Evolutionary conservation across 2,888 invertebrate species (phyloP), one percentile per base, ranked within the genome.

Genomic region (Sialis lutaria): DNA sequence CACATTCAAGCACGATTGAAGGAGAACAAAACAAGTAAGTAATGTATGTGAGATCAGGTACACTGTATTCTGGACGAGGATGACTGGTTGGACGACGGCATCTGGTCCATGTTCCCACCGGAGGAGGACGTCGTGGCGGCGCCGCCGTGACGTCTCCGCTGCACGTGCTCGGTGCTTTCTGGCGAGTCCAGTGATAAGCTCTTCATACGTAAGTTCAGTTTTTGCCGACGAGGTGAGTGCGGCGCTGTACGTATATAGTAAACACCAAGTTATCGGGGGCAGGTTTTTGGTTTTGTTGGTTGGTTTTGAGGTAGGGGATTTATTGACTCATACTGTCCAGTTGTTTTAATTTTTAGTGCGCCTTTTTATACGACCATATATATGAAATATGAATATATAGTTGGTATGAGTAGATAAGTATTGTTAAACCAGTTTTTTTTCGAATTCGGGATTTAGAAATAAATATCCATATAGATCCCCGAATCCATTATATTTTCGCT

Each of bases 171-270:
- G 51, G 87, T 82, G 58, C 88, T 88, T 67, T 95, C 95, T 52
- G 93, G 93, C 33, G 92, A 92, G 67, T 95, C 95, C 77, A 95
- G 72, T 52, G 93, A 95, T 59, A 95, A 79, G 65, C 92, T 92
- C 78, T 96, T 95, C 95, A 95, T 95, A 65, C 93, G 81, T 67
- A 93, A 80, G 73, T 93, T 92, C 70, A 95, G 75, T 73, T 92
- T 89, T 75, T 92, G 91, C 52, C 91, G 82, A 64, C 92, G 81
- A 61, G 93, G 93, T 67, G 92, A 93, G 70, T 93, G 92, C 57
- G 91, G 92, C 64, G 91, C 91, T 91, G 79, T 67, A 39, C 22
- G 12, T 10, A 37, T 37, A 37, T 12, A 37, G 12, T 22, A 22
- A 22, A 22, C 22, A 22, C 22, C 22, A 22, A 22, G 22, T 22